A percentile compares a stretch with the other conserved stretches of the same genome.
These are phyloP conservation scores for Nanorana parkeri DNA, from an alignment of 2,113 vertebrate genomes.

Conservation along the genomic window DNA sequence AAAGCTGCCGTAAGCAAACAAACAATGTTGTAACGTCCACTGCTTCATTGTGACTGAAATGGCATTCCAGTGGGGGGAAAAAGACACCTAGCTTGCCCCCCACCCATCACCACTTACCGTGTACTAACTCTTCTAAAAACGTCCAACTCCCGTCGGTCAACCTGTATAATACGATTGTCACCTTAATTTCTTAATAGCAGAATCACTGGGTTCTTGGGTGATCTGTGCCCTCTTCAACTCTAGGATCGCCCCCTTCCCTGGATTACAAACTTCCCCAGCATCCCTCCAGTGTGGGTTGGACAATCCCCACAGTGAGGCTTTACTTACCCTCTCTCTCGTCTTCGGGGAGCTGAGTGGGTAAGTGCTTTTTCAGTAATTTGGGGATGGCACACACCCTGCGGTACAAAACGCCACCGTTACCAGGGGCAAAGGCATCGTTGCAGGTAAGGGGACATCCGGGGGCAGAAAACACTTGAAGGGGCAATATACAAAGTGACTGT, in stretches of 20 bases:
- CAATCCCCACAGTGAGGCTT: background rate
- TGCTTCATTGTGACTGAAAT: too few species aligned
- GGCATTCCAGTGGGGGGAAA: too few species aligned
- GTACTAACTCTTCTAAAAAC: too few species aligned
- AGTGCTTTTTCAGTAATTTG: constrained; percentile 85
- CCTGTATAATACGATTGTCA: too few species aligned
- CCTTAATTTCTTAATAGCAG: too few species aligned
- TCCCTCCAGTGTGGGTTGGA: background rate
- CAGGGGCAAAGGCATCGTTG: constrained; percentile 95
- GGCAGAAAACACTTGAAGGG: constrained; percentile 57
- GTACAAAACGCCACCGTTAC: constrained; percentile 96
- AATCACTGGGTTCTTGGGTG: too few species aligned
- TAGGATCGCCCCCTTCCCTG: background rate
- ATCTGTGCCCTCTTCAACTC: background rate
- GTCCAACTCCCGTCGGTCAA: too few species aligned
- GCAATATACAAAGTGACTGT: constrained; percentile 51
- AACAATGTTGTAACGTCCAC: too few species aligned
- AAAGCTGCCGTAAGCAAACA: too few species aligned
- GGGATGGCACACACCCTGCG: constrained; percentile 95
- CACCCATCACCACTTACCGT: too few species aligned
- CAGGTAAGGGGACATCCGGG: constrained; percentile 68
- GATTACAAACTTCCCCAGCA: too few species aligned
- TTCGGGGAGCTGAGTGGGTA: constrained; percentile 89
- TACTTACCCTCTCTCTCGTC: constrained; percentile 94
- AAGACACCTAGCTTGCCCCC: too few species aligned